Base-by-base conservation (phyloP, 92 coral and sea anemone genomes). In the Umimayanthus chanpuru region DNA sequence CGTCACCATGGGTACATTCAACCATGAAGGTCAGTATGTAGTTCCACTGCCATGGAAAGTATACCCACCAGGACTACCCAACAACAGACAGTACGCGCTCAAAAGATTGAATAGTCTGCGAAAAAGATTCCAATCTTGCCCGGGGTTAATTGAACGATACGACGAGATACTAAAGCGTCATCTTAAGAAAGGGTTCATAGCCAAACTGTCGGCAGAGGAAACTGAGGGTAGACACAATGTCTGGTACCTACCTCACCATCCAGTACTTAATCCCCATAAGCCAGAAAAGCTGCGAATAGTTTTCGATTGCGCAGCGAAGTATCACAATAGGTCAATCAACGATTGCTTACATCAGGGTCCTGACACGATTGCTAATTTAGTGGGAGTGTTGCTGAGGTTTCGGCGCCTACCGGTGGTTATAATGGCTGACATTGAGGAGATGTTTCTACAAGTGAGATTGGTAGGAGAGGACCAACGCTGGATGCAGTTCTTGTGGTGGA, bases 401-500 rank as follows among this genome's bases (percentile, higher is more conserved):
- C n/a, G n/a, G n/a, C n/a, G n/a, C n/a, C n/a, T n/a, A n/a, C 30
- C 6, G 3, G 47, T 43, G n/a, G n/a, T n/a, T n/a, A n/a, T 85
- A 9, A 64, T 12, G 30, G 80, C 80, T 11, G 88, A 85, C 55
- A 85, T 85, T 5, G 80, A 68, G 77, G 65, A 85, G 32, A 85
- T 85, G 88, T 85, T 85, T 28, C 68, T 71, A 12, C 15, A 6
- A 26, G 80, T 70, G 8, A 0, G 12, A 9, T 7, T 68, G 74
- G n/a, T 10, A 25, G 80, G 39, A 10, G 6, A 38, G 1, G 79
- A 85, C 32, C 26, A 61, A 40, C 39, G 50, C 9, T 72, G 40
- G 20, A 18, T 50, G 16, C 28, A 53, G 9, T 81, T 81, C 40
- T 25, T 82, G 44, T 82, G 86, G 86, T 21, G 43, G 26, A 65